Percentiles rank a stretch among this genome's conserved stretches.
Conservation (phyloP, 2,888 invertebrate species). For the Patella pellucida region DNA sequence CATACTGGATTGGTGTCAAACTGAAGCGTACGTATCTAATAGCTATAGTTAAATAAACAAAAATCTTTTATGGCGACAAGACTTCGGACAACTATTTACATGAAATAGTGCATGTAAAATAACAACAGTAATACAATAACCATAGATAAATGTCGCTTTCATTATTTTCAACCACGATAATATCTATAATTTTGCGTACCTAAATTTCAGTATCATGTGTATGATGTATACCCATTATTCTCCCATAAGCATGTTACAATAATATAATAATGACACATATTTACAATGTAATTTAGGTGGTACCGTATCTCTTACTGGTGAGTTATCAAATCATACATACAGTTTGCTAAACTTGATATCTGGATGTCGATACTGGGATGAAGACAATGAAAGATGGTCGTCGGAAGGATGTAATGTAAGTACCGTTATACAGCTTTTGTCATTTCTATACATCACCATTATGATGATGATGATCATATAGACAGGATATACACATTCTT, state of each 20-base stretch:
- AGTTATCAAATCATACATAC: constrained; percentile 58
- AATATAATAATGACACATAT: not conserved
- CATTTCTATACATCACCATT: no score
- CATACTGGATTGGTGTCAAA: constrained; percentile 64
- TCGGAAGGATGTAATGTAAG: constrained; percentile 61
- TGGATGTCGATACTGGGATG: constrained; percentile 66
- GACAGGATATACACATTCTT: no score
- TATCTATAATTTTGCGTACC: no score
- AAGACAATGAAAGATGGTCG: constrained; percentile 57
- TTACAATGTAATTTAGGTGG: constrained; percentile 38
- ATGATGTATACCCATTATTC: not conserved
- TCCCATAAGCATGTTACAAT: not conserved
- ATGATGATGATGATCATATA: no score
- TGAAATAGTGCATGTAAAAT: no score
- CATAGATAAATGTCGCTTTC: no score
- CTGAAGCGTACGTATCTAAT: constrained; percentile 54
- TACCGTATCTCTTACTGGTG: constrained; percentile 43
- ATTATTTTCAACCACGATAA: no score
- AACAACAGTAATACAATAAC: no score
- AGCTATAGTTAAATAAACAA: not conserved
- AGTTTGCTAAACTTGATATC: constrained; percentile 54
- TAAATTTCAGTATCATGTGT: no score
- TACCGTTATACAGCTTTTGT: not conserved
- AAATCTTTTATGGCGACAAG: no score
- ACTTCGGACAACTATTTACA: no score